Evolutionary conservation across 1,140 invertebrate species (phyloP), one percentile per base, ranked within the genome.

Genomic region (Zophobas atratus): DNA sequence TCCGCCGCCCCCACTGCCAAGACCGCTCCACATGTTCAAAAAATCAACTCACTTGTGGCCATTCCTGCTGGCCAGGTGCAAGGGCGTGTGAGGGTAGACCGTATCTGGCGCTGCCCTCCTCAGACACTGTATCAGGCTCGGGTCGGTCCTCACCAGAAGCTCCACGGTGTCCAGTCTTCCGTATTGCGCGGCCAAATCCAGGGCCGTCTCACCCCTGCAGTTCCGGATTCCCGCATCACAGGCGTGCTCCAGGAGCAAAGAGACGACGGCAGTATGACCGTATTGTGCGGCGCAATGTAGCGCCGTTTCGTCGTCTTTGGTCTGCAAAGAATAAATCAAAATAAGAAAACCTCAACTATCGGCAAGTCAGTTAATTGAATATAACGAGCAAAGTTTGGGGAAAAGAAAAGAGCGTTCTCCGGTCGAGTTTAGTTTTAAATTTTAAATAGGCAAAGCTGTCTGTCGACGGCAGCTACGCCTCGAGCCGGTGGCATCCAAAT

Each of bases 201-300:
- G 89, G 0, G 97, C 94, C 6, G 95, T 98, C 88, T 99, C 97
- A 43, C 95, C 94, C 56, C 93, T 92, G 74, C 91, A 92, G 88
- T 98, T 99, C 51, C 94, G 91, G 81, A 99, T 93, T 79, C 92
- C 93, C 35, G 97, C 95, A 90, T 99, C 96, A 80, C 96, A 97
- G 79, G 94, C 92, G 81, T 94, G 91, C 80, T 96, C 91, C 72
- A 99, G 88, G 78, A 99, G 90, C 83, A 97, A 91, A 41, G 91
- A 91, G 57, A 99, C 94, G n/a, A 97, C 96, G 75, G 92, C 92
- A 63, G 93, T 94, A 86, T 98, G 96, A 4, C 97, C 98, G 87
- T 97, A 98, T 86, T 99, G 97, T 70, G 97, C 94, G 0, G 97
- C 97, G 86, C 94, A 96, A 84, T 99, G 96, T 77, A 99, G 88